Conservation (phyloP, 2,113 vertebrate genomes). For the Nycticebus coucang region DNA sequence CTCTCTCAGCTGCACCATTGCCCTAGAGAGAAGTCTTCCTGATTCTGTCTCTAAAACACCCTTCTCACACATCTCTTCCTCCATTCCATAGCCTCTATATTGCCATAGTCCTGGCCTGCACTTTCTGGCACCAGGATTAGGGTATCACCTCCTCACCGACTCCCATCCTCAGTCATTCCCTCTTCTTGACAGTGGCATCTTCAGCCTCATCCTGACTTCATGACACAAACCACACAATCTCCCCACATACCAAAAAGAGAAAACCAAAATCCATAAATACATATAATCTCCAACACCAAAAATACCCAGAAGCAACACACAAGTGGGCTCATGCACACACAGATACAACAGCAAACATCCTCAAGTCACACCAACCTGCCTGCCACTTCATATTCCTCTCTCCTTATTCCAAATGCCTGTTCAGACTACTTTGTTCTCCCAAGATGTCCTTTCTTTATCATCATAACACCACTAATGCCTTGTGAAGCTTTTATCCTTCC, state of each 20-base stretch:
- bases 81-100: accelerated
- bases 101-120: not conserved
- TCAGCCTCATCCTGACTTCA: not conserved
- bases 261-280: not conserved
- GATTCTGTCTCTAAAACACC: not conserved
- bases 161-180: not conserved
- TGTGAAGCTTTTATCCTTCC: not conserved
- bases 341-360: not conserved
- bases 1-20: not conserved
- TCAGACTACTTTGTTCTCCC: not conserved
- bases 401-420: not conserved
- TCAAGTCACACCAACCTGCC: not conserved
- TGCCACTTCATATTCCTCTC: not conserved
- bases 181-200: not conserved
- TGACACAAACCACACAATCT: not conserved
- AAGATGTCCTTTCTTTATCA: not conserved
- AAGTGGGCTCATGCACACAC: not conserved
- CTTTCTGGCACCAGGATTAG: not conserved
- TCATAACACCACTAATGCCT: not conserved
- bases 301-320: not conserved
- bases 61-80: not conserved
- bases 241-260: not conserved
- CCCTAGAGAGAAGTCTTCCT: not conserved
- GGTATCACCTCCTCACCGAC: not conserved
- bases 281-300: not conserved